Conservation (phyloP, 2,113 vertebrate genomes). For the Pituophis catenifer region DNA sequence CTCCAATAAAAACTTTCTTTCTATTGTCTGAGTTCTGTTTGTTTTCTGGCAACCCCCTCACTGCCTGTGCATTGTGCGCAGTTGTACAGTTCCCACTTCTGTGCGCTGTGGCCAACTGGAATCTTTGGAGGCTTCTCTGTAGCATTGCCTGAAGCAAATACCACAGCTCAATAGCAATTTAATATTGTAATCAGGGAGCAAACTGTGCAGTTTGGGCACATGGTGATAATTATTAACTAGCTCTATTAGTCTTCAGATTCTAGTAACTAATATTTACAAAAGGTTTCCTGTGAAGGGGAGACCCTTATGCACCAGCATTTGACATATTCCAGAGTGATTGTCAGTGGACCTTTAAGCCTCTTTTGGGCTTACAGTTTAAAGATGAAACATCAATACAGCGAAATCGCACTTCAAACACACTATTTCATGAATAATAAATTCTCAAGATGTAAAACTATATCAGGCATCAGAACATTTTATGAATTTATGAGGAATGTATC, state of each 20-base stretch:
- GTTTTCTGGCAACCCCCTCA: constrained; percentile 74
- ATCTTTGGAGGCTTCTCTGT: constrained; percentile 75
- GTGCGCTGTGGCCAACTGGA: constrained; percentile 66
- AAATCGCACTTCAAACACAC: constrained; percentile 73
- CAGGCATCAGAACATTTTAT: constrained; percentile 65
- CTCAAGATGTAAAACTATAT: constrained; percentile 65
- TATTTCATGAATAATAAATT: constrained; percentile 74
- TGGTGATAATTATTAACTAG: constrained; percentile 78
- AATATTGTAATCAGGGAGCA: constrained; percentile 79
- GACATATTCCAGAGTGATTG: constrained; percentile 71
- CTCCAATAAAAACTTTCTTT: constrained; percentile 73
- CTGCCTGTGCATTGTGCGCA: constrained; percentile 65
- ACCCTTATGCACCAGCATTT: constrained; percentile 68
- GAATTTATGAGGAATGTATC: constrained; percentile 65
- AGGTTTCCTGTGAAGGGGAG: constrained; percentile 71
- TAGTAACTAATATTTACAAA: constrained; percentile 79
- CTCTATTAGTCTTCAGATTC: constrained; percentile 74
- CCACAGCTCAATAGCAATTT: constrained; percentile 77
- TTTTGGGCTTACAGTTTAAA: constrained; percentile 64
- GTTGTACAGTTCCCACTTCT: constrained; percentile 66
- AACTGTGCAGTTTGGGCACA: constrained; percentile 77
- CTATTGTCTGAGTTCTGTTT: constrained; percentile 75
- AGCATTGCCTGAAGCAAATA: constrained; percentile 77
- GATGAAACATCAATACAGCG: constrained; percentile 74
- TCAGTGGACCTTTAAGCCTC: constrained; percentile 67